These are phyloP conservation scores for Romanogobio albipinnatus DNA, from an alignment of 2,113 vertebrate species.

Conservation along the genomic window DNA sequence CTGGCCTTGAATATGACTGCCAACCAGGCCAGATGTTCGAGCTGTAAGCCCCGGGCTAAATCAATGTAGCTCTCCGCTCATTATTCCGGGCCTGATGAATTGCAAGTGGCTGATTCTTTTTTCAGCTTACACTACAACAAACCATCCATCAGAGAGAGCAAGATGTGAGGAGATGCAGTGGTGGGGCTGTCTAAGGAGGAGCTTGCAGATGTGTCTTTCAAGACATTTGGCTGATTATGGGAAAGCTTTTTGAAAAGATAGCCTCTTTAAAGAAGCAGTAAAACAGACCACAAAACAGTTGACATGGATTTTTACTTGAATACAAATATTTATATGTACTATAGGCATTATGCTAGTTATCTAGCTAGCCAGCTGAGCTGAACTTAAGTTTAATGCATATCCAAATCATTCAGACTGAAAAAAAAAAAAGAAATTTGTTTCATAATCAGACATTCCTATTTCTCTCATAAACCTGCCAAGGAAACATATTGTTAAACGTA, in stretches of 20 bases:
- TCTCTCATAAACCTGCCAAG: background rate
- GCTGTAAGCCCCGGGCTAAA: conserved; percentile 97
- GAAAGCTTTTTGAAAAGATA: conserved; percentile 34
- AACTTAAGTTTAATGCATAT: background rate
- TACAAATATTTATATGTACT: background rate
- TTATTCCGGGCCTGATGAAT: conserved; percentile 95
- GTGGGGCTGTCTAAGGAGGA: conserved; percentile 45
- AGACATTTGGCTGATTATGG: conserved; percentile 45
- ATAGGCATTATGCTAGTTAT: background rate
- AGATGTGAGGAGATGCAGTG: conserved; percentile 39
- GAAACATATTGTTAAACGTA: too few species aligned
- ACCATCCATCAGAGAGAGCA: conserved; percentile 56
- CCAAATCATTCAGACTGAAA: background rate
- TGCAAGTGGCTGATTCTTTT: conserved; percentile 65
- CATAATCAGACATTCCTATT: background rate
- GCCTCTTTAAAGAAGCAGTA: background rate
- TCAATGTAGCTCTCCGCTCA: conserved; percentile 93
- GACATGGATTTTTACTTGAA: background rate
- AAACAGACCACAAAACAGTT: background rate
- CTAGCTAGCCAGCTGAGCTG: background rate
- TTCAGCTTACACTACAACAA: conserved; percentile 55
- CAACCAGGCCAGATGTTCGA: conserved; percentile 99
- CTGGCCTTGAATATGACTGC: conserved; percentile 89
- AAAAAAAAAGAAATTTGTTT: background rate
- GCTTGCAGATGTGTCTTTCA: conserved; percentile 61